These are phyloP conservation scores for Notothenia rossii DNA, from an alignment of 2,113 vertebrate species.

Conservation along the genomic window DNA sequence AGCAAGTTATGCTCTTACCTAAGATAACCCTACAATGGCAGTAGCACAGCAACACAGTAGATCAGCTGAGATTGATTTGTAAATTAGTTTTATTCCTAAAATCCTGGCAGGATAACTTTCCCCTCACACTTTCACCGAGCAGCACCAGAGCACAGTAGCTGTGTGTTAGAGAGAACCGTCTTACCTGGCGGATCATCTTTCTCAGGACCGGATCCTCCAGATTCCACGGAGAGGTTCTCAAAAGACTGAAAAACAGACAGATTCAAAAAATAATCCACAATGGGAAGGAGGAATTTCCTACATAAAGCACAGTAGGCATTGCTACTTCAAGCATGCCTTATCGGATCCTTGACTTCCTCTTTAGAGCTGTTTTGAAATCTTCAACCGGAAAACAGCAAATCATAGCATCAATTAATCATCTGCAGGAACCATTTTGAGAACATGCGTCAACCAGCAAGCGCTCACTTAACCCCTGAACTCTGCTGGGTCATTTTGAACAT, in stretches of 20 bases:
- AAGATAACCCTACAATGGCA: constrained; percentile 5
- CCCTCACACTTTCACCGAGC: constrained; percentile 10
- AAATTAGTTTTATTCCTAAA: neutral
- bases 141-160: constrained; percentile 30
- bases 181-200: constrained; percentile 91
- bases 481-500: neutral
- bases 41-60: neutral
- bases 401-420: constrained; percentile 41
- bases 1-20: neutral
- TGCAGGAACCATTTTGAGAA: constrained; percentile 21
- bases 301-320: neutral
- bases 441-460: constrained; percentile 29
- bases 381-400: constrained; percentile 60
- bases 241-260: constrained; percentile 87
- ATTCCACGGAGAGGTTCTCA: constrained; percentile 94
- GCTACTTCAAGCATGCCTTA: constrained; percentile 44
- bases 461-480: constrained; percentile 45
- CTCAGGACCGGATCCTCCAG: constrained; percentile 90
- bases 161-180: constrained; percentile 43
- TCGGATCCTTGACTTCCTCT: constrained; percentile 58
- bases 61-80: neutral
- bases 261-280: neutral
- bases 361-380: constrained; percentile 30
- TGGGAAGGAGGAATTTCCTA: constrained; percentile 20
- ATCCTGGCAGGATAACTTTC: constrained; percentile 4